phyloP scores from a whole-genome alignment of 2,113 vertebrate genomes.

The Crocuta crocuta region DNA sequence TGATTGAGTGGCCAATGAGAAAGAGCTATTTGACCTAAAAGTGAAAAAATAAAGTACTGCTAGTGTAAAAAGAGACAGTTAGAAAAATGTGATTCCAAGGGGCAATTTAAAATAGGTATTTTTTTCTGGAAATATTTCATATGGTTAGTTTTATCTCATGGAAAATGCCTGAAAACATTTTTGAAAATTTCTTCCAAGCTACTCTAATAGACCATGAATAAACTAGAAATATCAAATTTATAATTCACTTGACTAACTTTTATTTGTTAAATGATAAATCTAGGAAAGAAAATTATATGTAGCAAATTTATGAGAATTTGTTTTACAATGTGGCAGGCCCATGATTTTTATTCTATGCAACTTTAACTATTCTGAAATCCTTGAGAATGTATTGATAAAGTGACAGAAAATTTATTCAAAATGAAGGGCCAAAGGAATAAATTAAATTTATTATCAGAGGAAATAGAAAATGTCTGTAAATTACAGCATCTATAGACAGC shows the following conservation, averaged over 20 bases:
- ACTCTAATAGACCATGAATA: conserved; percentile 25
- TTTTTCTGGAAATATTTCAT: conserved; percentile 42
- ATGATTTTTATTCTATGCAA: neutral
- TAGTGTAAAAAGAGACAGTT: neutral
- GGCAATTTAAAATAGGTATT: neutral
- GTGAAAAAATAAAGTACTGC: conserved; percentile 15
- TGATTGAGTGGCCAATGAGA: neutral
- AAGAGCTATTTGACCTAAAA: conserved; percentile 3
- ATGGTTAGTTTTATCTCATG: neutral
- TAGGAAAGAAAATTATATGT: neutral
- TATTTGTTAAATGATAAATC: conserved; percentile 60
- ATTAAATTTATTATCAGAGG: conserved; percentile 60
- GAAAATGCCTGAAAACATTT: conserved; percentile 21
- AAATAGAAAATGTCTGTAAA: conserved; percentile 66
- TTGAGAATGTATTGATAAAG: neutral
- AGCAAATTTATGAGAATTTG: conserved; percentile 15
- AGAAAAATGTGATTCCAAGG: neutral
- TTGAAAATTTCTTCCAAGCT: conserved; percentile 12
- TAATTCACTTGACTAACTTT: conserved; percentile 13
- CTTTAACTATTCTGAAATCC: neutral
- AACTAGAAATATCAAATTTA: conserved; percentile 1
- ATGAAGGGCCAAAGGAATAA: conserved; percentile 38
- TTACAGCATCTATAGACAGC: conserved; percentile 52
- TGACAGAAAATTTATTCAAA: conserved; percentile 59
- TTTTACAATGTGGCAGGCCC: neutral